These are phyloP conservation scores for Galeopsomyia nigrocyanea DNA, from an alignment of 2,888 invertebrate species.

Conservation along the genomic window DNA sequence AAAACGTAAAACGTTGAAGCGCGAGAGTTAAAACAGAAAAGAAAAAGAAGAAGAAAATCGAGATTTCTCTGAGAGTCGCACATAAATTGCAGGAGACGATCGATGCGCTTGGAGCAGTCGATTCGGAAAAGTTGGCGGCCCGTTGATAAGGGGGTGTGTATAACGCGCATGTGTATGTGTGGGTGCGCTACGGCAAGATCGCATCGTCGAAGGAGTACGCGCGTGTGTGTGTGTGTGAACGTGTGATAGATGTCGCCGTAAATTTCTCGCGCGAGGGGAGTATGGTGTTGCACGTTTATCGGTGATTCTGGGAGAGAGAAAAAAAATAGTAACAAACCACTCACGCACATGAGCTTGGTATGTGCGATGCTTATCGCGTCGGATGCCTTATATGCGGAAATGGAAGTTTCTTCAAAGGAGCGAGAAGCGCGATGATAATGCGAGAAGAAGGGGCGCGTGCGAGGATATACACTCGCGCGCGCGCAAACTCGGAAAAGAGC, in stretches of 20 bases:
- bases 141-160: conserved; percentile 21
- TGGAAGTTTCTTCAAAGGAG: too few relatives aligned
- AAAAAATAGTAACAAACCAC: too few relatives aligned
- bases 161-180: too few relatives aligned
- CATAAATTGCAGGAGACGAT: neutral
- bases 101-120: conserved; percentile 19
- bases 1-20: too few relatives aligned
- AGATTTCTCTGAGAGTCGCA: neutral
- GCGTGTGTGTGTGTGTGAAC: neutral
- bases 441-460: too few relatives aligned
- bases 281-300: conserved; percentile 12
- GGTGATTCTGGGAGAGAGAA: conserved; percentile 15
- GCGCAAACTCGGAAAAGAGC: neutral
- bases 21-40: neutral
- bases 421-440: too few relatives aligned
- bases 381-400: too few relatives aligned
- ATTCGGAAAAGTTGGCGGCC: conserved; percentile 24
- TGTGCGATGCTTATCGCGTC: too few relatives aligned
- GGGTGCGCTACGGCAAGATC: neutral
- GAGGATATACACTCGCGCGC: too few relatives aligned
- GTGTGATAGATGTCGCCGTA: conserved; percentile 35
- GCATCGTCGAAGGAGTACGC: neutral
- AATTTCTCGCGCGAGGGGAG: conserved; percentile 12
- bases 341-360: too few relatives aligned
- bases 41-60: neutral